Evolutionary conservation across 2,113 vertebrate genomes (phyloP).

Genomic region (Anolis carolinensis): DNA sequence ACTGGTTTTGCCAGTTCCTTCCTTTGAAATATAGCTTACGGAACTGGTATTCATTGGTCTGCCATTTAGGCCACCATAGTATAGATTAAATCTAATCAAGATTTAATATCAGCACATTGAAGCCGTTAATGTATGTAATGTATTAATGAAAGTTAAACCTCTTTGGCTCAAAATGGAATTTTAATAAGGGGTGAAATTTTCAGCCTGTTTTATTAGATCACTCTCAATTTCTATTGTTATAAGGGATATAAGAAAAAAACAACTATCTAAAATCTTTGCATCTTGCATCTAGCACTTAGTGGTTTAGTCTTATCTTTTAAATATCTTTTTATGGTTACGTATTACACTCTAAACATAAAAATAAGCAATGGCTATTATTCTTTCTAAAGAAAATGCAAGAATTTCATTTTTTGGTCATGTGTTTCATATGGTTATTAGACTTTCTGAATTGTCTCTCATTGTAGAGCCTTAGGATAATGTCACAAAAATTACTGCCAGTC

Average conservation of each 20-base stretch:
- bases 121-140: background rate
- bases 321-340: background rate
- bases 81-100: background rate
- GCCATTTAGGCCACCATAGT: too few species aligned
- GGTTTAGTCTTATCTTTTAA: background rate
- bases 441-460: background rate
- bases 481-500: background rate
- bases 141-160: background rate
- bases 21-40: too few species aligned
- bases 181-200: background rate
- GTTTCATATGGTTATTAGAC: background rate
- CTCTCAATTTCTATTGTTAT: background rate
- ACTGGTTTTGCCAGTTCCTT: too few species aligned
- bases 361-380: background rate
- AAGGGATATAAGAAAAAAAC: too few species aligned
- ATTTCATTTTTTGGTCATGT: background rate
- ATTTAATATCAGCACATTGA: background rate
- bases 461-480: background rate
- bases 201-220: background rate
- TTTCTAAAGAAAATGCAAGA: background rate
- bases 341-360: background rate
- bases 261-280: background rate
- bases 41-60: too few species aligned
- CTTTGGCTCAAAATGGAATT: too few species aligned
- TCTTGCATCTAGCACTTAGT: background rate